phyloP scores from a whole-genome alignment of 2,888 invertebrate genomes.

The Torymus aiolomorphi region DNA sequence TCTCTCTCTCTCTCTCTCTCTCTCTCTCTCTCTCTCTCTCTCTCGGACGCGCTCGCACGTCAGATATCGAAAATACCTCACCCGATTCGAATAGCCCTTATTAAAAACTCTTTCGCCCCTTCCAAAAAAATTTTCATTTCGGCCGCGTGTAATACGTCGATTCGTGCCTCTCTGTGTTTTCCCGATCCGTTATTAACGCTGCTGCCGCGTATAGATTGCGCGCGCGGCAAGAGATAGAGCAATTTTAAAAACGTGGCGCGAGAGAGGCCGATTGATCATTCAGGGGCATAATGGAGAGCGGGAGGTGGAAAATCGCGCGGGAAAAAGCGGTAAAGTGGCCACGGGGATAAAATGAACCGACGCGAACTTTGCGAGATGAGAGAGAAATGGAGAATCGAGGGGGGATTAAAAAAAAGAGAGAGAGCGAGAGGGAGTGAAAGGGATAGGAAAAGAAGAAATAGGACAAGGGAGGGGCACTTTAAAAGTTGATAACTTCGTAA shows the following conservation, averaged over 20 bases:
- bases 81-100: slow-evolving; percentile 29
- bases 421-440: background rate
- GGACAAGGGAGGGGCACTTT: slow-evolving; percentile 26
- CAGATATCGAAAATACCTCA: slow-evolving; percentile 35
- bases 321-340: slow-evolving; percentile 28
- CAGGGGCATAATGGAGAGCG: slow-evolving; percentile 50
- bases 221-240: slow-evolving; percentile 57
- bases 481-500: slow-evolving; percentile 54
- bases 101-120: slow-evolving; percentile 21
- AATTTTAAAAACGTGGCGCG: slow-evolving; percentile 63
- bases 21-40: slow-evolving; percentile 1
- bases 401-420: background rate
- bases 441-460: background rate
- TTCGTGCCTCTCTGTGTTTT: slow-evolving; percentile 22
- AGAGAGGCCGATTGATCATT: slow-evolving; percentile 62
- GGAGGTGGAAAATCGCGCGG: slow-evolving; percentile 44
- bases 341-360: slow-evolving; percentile 38
- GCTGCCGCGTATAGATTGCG: background rate
- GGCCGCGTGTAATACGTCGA: background rate
- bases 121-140: slow-evolving; percentile 44
- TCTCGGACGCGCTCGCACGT: background rate
- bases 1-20: background rate
- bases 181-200: slow-evolving; percentile 35
- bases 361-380: slow-evolving; percentile 15
- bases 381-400: background rate